Evolutionary conservation across 2,888 invertebrate species (phyloP), one percentile per base, ranked within the genome.

Genomic region (Cataglyphis cursor): DNA sequence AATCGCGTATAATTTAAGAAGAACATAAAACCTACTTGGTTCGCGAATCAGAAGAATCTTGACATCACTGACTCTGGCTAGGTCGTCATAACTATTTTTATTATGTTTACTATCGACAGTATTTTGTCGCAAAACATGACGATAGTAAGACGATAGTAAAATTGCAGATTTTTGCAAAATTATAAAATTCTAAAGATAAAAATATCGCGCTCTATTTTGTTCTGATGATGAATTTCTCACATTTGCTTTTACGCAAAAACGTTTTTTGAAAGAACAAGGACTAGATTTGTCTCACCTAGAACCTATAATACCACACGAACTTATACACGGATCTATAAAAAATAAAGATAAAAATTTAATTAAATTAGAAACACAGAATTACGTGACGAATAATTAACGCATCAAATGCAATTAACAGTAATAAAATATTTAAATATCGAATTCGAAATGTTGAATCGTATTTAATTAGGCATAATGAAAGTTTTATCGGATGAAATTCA

Each of bases 101-200:
- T 81, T 64, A 74, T 24, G 35, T 10, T 44, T 21, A 65, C 21
- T 72, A 72, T 41, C 75, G 48, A 76, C 15, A 57, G 48, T 64
- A 66, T 38, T 68, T 83, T 70, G 76, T 88, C 83, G 86, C 78
- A 81, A 75, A 83, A 86, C 86, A 21, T 74, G 81, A 81, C 68
- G 15, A 8, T 57, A 38, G 31, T 21, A 54, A 51, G 31, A 81
- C 68, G 15, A 8, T 61, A 38, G 31, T 28, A 54, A 51, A 21
- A 35, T 9, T 54, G 6, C 12, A 6, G 48, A 15, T 31, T 51
- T n/a, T n/a, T 70, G 48, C 31, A 64, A 84, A 18, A 61, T 76
- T 80, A 70, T 48, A 54, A 81, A 82, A 64, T 24, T 51, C 24
- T n/a, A 44, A 44, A 66, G 75, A 61, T 35, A 8, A 72, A 72